A percentile compares a stretch with the other conserved stretches of the same genome.
Evolutionary conservation across 2,797 vertebrate species (phyloP).

Genomic region (Gymnopithys bicolor): DNA sequence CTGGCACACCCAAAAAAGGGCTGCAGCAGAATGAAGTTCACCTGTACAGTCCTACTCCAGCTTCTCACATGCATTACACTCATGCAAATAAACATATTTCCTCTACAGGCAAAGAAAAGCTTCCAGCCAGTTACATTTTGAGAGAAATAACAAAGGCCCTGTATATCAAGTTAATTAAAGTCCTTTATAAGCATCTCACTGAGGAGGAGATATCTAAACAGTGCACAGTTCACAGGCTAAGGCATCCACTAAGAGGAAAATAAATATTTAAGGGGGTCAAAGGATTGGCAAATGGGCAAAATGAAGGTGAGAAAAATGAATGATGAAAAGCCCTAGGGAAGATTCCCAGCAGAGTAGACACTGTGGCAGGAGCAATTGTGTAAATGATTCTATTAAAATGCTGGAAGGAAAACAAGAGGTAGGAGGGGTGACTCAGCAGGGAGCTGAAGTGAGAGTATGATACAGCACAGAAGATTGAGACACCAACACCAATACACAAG

Average conservation of each 20-base stretch:
- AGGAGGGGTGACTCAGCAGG: constrained; percentile 44
- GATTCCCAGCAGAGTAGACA: background rate
- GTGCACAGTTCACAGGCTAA: background rate
- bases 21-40: background rate
- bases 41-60: background rate
- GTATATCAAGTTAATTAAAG: background rate
- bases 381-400: background rate
- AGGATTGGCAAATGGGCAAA: background rate
- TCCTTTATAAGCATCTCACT: background rate
- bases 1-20: background rate
- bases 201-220: background rate
- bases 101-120: background rate
- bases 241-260: background rate
- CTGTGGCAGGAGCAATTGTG: background rate
- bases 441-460: background rate
- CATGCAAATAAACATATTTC: background rate
- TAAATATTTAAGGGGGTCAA: background rate
- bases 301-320: background rate
- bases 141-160: background rate
- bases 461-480: background rate
- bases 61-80: background rate
- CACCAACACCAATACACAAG: background rate
- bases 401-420: constrained; percentile 33
- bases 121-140: background rate
- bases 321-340: background rate